phyloP scores from a whole-genome alignment of 1,140 invertebrate species.

The Spodoptera litura region DNA sequence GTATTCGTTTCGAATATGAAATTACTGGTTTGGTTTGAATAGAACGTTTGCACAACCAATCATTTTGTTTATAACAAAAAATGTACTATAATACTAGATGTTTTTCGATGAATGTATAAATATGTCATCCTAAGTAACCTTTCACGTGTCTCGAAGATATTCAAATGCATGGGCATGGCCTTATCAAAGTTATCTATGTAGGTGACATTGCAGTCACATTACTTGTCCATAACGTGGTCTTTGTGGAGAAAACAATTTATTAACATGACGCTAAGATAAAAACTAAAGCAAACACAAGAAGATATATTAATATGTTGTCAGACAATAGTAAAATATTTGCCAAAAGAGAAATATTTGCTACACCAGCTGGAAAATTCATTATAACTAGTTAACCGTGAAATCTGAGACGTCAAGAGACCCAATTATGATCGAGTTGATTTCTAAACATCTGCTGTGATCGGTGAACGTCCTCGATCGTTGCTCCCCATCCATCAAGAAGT shows the following conservation, averaged over 20 bases:
- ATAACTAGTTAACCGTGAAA: background rate
- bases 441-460: constrained; percentile 7
- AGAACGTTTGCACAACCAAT: no score
- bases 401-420: constrained; percentile 1
- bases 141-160: background rate
- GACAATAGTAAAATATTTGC: no score
- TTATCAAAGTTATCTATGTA: constrained; percentile 34
- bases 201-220: constrained; percentile 32
- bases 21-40: background rate
- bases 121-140: background rate
- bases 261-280: background rate
- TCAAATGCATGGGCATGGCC: background rate
- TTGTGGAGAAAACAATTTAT: constrained; percentile 23
- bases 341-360: no score
- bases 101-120: background rate
- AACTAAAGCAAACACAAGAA: no score
- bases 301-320: no score
- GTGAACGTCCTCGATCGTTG: constrained; percentile 20
- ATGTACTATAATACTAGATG: background rate
- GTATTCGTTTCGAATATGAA: constrained; percentile 18
- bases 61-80: no score
- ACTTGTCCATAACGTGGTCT: background rate
- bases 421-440: constrained; percentile 8
- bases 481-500: constrained; percentile 22
- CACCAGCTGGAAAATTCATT: background rate